A percentile compares a stretch with the other conserved stretches of the same genome.
These are phyloP conservation scores for Tholera decimalis DNA, from an alignment of 2,888 invertebrate species.

Conservation along the genomic window DNA sequence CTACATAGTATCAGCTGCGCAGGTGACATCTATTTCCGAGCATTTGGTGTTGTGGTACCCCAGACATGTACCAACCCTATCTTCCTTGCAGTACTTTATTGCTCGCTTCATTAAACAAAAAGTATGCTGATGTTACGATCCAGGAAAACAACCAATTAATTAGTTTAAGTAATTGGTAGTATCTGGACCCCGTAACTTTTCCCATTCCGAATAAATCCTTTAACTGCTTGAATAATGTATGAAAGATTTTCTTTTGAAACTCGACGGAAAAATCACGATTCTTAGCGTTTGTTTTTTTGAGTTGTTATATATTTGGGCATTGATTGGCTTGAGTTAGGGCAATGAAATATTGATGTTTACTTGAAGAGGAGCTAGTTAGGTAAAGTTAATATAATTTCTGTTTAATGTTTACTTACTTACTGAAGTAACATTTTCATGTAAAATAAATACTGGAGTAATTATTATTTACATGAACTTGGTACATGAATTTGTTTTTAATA, in stretches of 20 bases:
- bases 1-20: no score
- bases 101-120: conserved; percentile 87
- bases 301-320: conserved; percentile 10
- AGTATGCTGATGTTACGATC: conserved; percentile 86
- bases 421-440: conserved; percentile 11
- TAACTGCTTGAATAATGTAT: conserved; percentile 81
- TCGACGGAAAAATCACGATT: conserved; percentile 44
- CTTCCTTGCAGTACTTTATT: conserved; percentile 77
- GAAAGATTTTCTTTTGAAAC: conserved; percentile 62
- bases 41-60: background rate
- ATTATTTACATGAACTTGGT: background rate
- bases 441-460: background rate
- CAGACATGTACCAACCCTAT: conserved; percentile 68
- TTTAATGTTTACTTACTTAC: conserved; percentile 12
- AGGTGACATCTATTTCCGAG: no score
- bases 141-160: conserved; percentile 88
- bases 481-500: background rate
- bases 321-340: conserved; percentile 12
- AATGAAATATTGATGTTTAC: conserved; percentile 14
- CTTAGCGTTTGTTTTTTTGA: conserved; percentile 34
- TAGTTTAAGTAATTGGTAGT: conserved; percentile 88
- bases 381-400: conserved; percentile 6
- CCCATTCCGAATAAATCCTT: conserved; percentile 82
- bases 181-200: conserved; percentile 79
- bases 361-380: conserved; percentile 19